Evolutionary conservation across 2,113 vertebrate species (phyloP), one percentile per base, ranked within the genome.

Genomic region (Cyprinodon tularosa): DNA sequence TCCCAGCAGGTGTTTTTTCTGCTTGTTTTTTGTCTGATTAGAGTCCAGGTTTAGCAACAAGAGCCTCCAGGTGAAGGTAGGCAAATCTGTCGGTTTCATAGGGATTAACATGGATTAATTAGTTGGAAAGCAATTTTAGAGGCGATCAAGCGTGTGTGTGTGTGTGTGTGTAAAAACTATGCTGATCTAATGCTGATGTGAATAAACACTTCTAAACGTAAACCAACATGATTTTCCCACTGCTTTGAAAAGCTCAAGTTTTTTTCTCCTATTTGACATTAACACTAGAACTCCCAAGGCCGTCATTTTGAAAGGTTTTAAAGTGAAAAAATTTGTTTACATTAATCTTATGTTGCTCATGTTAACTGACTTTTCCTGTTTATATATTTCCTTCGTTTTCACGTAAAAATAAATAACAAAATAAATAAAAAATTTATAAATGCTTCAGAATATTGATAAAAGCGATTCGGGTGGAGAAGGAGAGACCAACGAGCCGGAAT

Each of bases 91-190:
- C 40, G 22, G 12, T 65, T 85, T 88, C 81, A 73, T 47, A 73
- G 29, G 83, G 84, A 89, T 89, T 89, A 87, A 81, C 71, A 74
- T 5, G 64, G 84, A 88, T 86, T 88, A 80, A 89, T 84, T 85
- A 85, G 84, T 45, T 68, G 64, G 77, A 72, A 84, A 71, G 80
- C 14, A 13, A 75, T 77, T 88, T 84, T 80, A 82, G 86, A 84
- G 76, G 89, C 85, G 80, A 70, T 63, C 20, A 45, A 2, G 62
- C 66, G 66, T 62, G 71, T 68, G 71, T 68, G 37, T 63, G 36
- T 66, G 71, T 42, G 81, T 62, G 64, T 67, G 74, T 73, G 77
- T 67, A 74, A 66, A 68, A 74, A 84, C 82, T 62, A 76, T 72
- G 81, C 78, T 87, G 79, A 86, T 84, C 72, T 71, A 68, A 80